Evolutionary conservation across 2,888 invertebrate species (phyloP), one percentile per base, ranked within the genome.

Genomic region (Leptopterna dolabrata): DNA sequence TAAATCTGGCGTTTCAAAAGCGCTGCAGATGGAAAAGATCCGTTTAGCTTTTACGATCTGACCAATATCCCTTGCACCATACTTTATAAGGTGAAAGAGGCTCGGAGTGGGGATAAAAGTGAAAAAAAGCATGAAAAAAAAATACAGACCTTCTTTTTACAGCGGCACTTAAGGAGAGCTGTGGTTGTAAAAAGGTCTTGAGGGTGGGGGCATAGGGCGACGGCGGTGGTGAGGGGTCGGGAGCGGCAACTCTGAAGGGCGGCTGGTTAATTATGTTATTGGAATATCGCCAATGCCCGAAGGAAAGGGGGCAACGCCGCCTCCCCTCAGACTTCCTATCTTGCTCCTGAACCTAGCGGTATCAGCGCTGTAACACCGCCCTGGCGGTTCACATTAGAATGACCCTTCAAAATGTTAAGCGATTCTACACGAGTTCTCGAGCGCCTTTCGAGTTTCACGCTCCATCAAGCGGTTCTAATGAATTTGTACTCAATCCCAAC

Each of bases 241-340:
- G 51, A 19, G 7, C 19, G 63, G 63, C 3, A 24, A 63, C 63
- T 63, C 63, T 63, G 63, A 81, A 55, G 83, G 36, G 63, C 71
- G 36, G 83, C 36, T 71, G 83, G 83, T 83, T 83, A 83, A 83
- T 83, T 83, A 83, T 83, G 83, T 83, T 83, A 83, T 83, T 83
- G 83, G 83, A 83, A 83, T 83, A 83, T 63, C 30, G 83, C 83
- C 83, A 83, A 83, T 70, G 71, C 83, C 83, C 41, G 43, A 43
- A 36, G 70, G 83, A n/a, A 19, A 41, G 27, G 63, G 63, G 63
- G 63, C 13, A 24, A 4, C 24, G 24, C 4, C 63, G 9, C 63
- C 63, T 27, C 70, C 43, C 24, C 70, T 19, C 71, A 13, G 41
- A 9, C 45, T 30, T 36, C 7, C 16, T 55, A 27, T 24, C 14